A percentile compares a stretch with the other conserved stretches of the same genome.
Evolutionary conservation across 2,888 invertebrate genomes (phyloP).

Genomic region (Cheilosia scutellata): DNA sequence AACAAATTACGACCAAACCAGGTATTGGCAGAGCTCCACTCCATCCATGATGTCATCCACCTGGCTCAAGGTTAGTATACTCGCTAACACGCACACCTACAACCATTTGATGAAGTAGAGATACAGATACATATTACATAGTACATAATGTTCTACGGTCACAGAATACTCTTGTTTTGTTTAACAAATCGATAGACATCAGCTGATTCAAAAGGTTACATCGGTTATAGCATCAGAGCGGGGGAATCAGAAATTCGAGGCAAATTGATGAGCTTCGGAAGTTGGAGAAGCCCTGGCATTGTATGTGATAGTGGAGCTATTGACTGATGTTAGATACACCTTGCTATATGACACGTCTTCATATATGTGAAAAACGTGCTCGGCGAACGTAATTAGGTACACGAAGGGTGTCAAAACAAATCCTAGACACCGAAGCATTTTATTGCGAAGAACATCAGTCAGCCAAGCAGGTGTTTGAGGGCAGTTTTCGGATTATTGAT

Average conservation of each 20-base stretch:
- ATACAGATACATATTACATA: background rate
- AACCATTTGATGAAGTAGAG: background rate
- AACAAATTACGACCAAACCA: constrained; percentile 29
- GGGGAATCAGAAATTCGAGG: background rate
- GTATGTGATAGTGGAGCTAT: background rate
- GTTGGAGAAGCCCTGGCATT: background rate
- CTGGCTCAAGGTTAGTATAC: constrained; percentile 61
- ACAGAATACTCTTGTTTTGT: constrained; percentile 3
- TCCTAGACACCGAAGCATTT: background rate
- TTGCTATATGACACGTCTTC: constrained; percentile 29
- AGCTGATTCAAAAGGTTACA: constrained; percentile 38
- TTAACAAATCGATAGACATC: constrained; percentile 15
- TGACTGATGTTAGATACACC: background rate
- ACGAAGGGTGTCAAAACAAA: constrained; percentile 5
- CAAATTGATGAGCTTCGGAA: constrained; percentile 10
- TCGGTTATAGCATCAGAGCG: background rate
- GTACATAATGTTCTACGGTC: background rate
- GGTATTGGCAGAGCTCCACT: constrained; percentile 1
- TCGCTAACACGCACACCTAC: constrained; percentile 36
- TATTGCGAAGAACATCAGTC: constrained; percentile 1
- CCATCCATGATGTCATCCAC: constrained; percentile 63
- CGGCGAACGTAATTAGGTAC: constrained; percentile 15
- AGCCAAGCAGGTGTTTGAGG: constrained; percentile 1
- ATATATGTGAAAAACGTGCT: constrained; percentile 42
- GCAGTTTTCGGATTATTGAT: constrained; percentile 3